Conservation (phyloP, 2,113 vertebrate genomes). For the Anolis sagrei region DNA sequence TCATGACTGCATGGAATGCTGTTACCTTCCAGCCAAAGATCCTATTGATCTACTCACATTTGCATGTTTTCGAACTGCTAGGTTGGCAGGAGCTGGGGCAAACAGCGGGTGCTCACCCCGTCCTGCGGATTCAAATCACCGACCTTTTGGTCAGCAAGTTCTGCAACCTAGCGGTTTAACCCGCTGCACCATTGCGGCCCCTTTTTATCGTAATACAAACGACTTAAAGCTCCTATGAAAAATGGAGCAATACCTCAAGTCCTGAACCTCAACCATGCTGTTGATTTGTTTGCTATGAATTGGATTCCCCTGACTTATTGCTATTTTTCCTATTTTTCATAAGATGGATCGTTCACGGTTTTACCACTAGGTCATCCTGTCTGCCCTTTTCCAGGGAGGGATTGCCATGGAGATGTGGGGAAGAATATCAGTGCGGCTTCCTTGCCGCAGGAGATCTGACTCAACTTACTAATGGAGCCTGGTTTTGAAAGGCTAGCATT, state of each 20-base stretch:
- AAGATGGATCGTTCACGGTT: background rate
- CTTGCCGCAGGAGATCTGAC: background rate
- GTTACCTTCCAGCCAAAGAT: too few species aligned
- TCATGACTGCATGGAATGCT: too few species aligned
- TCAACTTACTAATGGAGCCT: background rate
- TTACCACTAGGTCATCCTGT: background rate
- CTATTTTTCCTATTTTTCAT: background rate
- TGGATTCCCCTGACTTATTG: background rate
- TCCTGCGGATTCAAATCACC: too few species aligned
- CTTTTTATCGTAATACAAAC: too few species aligned
- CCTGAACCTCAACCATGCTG: background rate
- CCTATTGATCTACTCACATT: too few species aligned
- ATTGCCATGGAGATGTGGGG: background rate
- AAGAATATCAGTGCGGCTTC: slow-evolving; percentile 4
- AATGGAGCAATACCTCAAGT: background rate
- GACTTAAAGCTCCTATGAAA: background rate
- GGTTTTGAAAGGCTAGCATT: background rate
- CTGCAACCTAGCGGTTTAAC: too few species aligned
- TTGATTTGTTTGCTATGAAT: background rate
- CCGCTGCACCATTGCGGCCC: too few species aligned
- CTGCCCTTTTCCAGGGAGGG: background rate
- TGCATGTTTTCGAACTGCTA: too few species aligned
- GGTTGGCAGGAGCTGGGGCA: too few species aligned
- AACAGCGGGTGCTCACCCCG: too few species aligned
- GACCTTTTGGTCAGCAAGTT: too few species aligned